A percentile compares a stretch with the other conserved stretches of the same genome.
Evolutionary conservation across 2,888 invertebrate species (phyloP).

Genomic region (Tillus elongatus): DNA sequence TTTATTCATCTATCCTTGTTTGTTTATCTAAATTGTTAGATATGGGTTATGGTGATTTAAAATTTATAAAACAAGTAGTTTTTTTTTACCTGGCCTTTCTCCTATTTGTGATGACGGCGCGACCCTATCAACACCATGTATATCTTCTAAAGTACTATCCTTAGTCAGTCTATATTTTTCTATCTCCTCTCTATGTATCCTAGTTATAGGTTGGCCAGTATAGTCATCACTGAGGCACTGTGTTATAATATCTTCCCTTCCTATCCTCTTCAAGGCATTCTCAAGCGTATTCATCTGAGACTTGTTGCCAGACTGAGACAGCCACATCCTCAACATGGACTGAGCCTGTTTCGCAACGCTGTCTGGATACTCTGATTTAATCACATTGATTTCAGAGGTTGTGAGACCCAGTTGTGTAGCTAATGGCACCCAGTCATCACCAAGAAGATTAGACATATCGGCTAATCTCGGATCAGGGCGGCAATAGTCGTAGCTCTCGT

Average conservation of each 20-base stretch:
- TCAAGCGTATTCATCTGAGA: slow-evolving; percentile 55
- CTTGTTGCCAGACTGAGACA: slow-evolving; percentile 47
- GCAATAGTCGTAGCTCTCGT: slow-evolving; percentile 48
- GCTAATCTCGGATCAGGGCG: slow-evolving; percentile 61
- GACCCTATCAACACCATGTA: too few relatives aligned
- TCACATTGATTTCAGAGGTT: slow-evolving; percentile 62
- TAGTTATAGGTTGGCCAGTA: slow-evolving; percentile 35
- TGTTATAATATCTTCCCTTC: slow-evolving; percentile 84
- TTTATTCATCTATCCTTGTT: too few relatives aligned
- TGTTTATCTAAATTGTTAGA: too few relatives aligned
- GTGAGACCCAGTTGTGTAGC: slow-evolving; percentile 64
- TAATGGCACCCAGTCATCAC: slow-evolving; percentile 60
- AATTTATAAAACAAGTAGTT: too few relatives aligned
- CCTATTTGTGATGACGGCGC: too few relatives aligned
- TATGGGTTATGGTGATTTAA: too few relatives aligned
- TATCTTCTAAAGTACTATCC: too few relatives aligned
- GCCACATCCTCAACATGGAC: slow-evolving; percentile 53
- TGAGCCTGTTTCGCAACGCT: slow-evolving; percentile 69
- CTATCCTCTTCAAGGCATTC: slow-evolving; percentile 73
- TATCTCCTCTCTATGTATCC: slow-evolving; percentile 39
- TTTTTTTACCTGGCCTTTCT: too few relatives aligned
- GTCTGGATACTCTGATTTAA: slow-evolving; percentile 64
- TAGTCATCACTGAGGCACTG: slow-evolving; percentile 64
- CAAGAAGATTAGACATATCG: slow-evolving; percentile 64
- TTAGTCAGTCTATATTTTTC: slow-evolving; percentile 47